phyloP scores from a whole-genome alignment of 2,888 invertebrate species.

The Dusona sp. region DNA sequence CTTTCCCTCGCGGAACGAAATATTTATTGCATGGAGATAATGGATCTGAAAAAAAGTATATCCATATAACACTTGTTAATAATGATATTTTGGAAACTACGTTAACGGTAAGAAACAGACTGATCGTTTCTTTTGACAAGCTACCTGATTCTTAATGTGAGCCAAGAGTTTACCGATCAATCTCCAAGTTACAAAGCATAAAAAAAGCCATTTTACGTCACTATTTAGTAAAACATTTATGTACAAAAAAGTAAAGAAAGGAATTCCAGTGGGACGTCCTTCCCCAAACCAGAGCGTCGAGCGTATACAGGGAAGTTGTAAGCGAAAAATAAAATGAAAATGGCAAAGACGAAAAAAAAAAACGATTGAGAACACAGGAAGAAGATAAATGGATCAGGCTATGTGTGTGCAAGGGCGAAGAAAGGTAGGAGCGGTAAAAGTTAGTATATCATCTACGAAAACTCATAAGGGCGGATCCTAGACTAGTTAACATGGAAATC shows the following conservation, averaged over 20 bases:
- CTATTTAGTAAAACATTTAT: constrained; percentile 5
- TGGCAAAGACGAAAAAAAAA: constrained; percentile 37
- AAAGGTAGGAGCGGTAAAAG: constrained; percentile 35
- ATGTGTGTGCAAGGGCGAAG: constrained; percentile 44
- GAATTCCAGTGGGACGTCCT: constrained; percentile 31
- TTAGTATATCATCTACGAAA: background rate
- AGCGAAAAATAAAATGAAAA: constrained; percentile 5
- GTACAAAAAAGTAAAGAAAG: background rate
- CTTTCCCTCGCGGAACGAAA: constrained; percentile 13
- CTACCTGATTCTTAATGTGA: background rate
- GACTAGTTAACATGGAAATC: background rate
- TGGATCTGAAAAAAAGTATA: background rate
- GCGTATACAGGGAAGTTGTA: background rate
- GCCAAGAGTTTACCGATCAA: background rate
- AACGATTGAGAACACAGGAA: constrained; percentile 65
- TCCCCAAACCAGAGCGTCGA: background rate
- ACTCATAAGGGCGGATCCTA: constrained; percentile 12
- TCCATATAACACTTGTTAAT: background rate
- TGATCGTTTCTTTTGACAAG: background rate
- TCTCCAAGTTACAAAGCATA: background rate
- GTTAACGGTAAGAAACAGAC: background rate
- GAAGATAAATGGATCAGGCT: background rate
- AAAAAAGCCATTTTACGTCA: background rate
- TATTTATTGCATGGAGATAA: background rate
- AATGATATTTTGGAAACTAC: background rate